Base-by-base conservation (phyloP, 2,888 invertebrate species). In the Ferrisia virgata region DNA sequence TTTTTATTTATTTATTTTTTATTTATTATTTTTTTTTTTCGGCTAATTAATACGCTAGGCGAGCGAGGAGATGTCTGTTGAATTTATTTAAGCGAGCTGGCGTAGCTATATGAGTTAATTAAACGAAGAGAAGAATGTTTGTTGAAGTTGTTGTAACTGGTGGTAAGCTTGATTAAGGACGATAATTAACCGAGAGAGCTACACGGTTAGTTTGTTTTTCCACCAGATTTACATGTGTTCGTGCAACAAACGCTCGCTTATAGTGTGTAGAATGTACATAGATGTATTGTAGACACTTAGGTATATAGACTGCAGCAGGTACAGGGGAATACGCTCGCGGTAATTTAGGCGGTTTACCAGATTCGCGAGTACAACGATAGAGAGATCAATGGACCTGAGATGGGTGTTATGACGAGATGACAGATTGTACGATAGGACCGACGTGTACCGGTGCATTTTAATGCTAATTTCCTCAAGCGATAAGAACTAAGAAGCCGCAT, bases 31-130 rank as follows among this genome's bases (percentile, higher is more conserved):
- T 72, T 72, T 18, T 31, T 72, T 72, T 33, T 33, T 33, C 33
- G 31, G 33, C 18, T 72, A 72, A 72, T 72, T 72, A 72, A 72
- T 72, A 15, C 72, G 36, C 33, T 72, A 8, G 15, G 36, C 28
- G 69, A 28, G 58, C 58, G 58, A 25, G 58, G 72, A 18, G 18
- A 72, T 72, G 72, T 72, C 33, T 72, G 72, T 72, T 72, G n/a
- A 72, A 33, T 72, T 72, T 72, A 72, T 72, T 72, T 72, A n/a
- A 72, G 72, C 72, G 18, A 64, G 25, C 58, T 25, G 25, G n/a
- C n/a, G n/a, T n/a, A n/a, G n/a, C n/a, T n/a, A 28, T 72, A 72
- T 72, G 72, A 33, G 31, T 72, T 72, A 72, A 72, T 72, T 72
- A 33, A 33, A 72, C 33, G 72, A 33, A 72, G 36, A 72, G 58